Base-by-base conservation (phyloP, 2,888 invertebrate genomes). In the Exocentrus adspersus region DNA sequence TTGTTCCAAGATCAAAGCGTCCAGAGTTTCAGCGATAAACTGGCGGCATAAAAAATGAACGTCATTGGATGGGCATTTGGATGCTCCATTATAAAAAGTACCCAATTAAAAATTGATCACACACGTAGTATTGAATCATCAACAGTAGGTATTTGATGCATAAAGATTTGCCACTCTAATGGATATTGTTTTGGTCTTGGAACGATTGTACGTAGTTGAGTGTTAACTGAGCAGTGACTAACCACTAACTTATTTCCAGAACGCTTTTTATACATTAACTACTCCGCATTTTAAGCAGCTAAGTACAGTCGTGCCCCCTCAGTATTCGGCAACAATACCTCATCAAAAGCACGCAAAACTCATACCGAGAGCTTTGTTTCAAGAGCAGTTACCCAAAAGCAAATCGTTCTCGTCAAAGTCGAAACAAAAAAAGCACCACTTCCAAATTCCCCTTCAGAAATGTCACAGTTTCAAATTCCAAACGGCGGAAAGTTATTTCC, bases 361-460 rank as follows among this genome's bases (percentile, higher is more conserved):
- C 63, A 75, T 81, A 64, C 83, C 81, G 19, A 74, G 80, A 56
- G 77, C 81, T 56, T 71, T 83, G 14, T 83, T 83, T 70, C 80
- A 81, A 75, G 82, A 83, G 46, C 81, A 80, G 64, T 60, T 77
- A 28, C 71, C 77, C 48, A 83, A 83, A 68, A 83, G 82, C 72
- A 82, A 82, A 76, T 82, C 82, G 45, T 82, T 83, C 67, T 79
- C 81, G 19, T 79, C 79, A 57, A 79, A 80, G 61, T 76, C 77
- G 50, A 81, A 81, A 65, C 80, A 86, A 74, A 88, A 88, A 83
- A 88, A 88, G 81, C 86, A 87, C 69, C 87, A 87, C 70, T 87
- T 88, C 71, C 88, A 88, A 84, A 87, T 87, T 72, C 88, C 88
- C 1, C 78, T 88, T 41, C 88, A 88, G 78, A 88, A 88, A 78